Percentiles rank a stretch among this genome's conserved stretches.
Conservation (phyloP, 2,113 vertebrate genomes). For the Chaetorhynchus papuensis region DNA sequence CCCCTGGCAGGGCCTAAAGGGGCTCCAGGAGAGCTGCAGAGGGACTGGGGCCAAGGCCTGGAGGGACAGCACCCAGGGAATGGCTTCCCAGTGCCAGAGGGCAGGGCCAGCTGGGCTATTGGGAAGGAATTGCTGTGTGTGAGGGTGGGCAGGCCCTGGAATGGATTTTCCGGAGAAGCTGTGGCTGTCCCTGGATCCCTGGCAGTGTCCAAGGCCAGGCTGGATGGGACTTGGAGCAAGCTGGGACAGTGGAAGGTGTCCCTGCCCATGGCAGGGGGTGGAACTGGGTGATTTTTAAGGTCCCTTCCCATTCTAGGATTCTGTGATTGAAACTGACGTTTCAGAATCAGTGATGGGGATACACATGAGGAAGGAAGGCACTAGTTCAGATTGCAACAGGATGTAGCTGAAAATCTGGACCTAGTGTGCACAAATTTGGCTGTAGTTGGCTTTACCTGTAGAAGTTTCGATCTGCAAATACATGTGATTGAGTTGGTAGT, state of each 20-base stretch:
- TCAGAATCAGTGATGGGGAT: neutral
- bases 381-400: neutral
- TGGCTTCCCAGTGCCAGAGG: neutral
- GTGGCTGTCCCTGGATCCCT: neutral
- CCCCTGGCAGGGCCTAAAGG: neutral
- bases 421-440: neutral
- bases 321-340: neutral
- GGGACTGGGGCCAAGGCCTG: neutral
- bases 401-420: neutral
- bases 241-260: accelerated
- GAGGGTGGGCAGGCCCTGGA: neutral
- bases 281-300: neutral
- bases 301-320: neutral
- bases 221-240: accelerated
- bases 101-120: accelerated
- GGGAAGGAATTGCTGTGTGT: accelerated
- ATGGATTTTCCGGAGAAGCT: accelerated
- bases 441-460: neutral
- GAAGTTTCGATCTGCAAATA: neutral
- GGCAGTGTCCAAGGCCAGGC: accelerated
- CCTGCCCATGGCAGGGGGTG: neutral
- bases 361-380: neutral
- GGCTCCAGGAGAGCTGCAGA: neutral
- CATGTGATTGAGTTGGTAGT: neutral
- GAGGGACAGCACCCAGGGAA: neutral